Evolutionary conservation across 2,888 invertebrate genomes (phyloP).

Genomic region (Ligdia adustata): DNA sequence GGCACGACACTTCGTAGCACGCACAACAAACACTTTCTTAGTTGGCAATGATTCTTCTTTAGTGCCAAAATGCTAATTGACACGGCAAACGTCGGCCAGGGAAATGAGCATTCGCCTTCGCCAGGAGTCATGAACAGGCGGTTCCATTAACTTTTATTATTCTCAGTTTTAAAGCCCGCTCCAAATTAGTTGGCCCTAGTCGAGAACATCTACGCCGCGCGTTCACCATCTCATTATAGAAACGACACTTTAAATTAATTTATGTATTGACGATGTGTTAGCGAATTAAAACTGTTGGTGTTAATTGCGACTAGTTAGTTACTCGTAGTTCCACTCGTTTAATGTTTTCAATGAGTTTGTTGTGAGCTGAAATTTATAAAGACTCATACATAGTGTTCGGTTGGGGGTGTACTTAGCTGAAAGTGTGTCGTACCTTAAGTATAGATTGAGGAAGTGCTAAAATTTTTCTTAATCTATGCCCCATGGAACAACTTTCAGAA

Average conservation of each 20-base stretch:
- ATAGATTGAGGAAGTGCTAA: too few relatives aligned
- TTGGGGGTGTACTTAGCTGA: too few relatives aligned
- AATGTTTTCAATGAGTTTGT: too few relatives aligned
- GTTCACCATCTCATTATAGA: constrained; percentile 58
- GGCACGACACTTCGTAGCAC: not conserved
- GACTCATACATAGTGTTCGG: too few relatives aligned
- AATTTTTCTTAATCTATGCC: too few relatives aligned
- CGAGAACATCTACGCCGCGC: constrained; percentile 62
- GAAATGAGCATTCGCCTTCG: constrained; percentile 71
- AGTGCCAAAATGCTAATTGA: constrained; percentile 82
- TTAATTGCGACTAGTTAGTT: too few relatives aligned
- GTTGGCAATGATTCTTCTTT: constrained; percentile 71
- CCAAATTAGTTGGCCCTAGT: constrained; percentile 81
- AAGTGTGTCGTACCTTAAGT: too few relatives aligned
- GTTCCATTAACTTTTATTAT: constrained; percentile 82
- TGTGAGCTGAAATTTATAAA: too few relatives aligned
- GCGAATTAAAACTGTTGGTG: too few relatives aligned
- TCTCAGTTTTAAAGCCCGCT: constrained; percentile 76
- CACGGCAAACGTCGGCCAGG: constrained; percentile 66
- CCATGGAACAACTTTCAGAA: too few relatives aligned
- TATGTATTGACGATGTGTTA: constrained; percentile 37
- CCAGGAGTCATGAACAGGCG: constrained; percentile 78
- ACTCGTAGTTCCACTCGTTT: too few relatives aligned
- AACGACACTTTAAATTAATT: constrained; percentile 64
- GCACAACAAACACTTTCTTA: constrained; percentile 41